Evolutionary conservation across 2,797 vertebrate species (phyloP).

Genomic region (Cirrhinus mrigala): DNA sequence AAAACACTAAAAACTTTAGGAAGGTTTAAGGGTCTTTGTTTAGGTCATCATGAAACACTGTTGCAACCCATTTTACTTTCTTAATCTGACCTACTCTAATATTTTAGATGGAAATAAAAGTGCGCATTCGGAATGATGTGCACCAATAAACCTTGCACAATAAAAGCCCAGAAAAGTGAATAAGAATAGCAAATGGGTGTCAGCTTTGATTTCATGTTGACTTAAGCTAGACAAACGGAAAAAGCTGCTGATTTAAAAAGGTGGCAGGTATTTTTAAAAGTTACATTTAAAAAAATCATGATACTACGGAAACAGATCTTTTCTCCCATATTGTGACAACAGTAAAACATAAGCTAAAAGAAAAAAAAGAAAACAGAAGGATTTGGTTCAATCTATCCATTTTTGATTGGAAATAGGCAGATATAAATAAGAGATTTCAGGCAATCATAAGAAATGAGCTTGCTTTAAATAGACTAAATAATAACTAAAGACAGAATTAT

Average conservation of each 20-base stretch:
- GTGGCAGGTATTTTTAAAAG: neutral
- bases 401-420: neutral
- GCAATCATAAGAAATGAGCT: too few relatives aligned
- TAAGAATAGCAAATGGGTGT: neutral
- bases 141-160: neutral
- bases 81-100: neutral
- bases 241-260: neutral
- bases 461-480: neutral
- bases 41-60: neutral
- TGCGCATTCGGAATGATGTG: neutral
- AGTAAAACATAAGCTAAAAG: too few relatives aligned
- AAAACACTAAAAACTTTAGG: neutral
- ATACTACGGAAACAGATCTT: neutral
- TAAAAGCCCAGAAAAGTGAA: neutral
- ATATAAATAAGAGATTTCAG: neutral
- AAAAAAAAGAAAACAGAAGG: neutral
- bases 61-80: neutral
- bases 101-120: neutral
- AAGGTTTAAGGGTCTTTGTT: neutral
- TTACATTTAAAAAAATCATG: neutral
- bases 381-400: neutral
- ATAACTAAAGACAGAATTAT: neutral
- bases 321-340: neutral
- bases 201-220: neutral
- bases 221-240: neutral